Evolutionary conservation across 2,888 invertebrate genomes (phyloP), one percentile per base, ranked within the genome.

Genomic region (Ectemnius lituratus): DNA sequence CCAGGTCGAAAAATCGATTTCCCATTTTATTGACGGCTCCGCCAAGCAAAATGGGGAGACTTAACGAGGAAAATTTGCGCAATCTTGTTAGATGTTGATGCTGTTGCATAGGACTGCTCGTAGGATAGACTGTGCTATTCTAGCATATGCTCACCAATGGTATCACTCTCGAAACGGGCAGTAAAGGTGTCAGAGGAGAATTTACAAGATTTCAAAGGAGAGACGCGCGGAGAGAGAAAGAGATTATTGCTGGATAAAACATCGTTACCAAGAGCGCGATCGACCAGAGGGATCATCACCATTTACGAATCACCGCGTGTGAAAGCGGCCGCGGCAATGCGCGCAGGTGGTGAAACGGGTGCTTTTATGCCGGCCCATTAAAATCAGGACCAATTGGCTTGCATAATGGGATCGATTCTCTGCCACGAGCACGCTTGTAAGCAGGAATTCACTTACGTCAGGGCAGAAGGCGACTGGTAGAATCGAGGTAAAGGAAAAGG

Each of bases 331-430:
- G 67, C 60, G 65, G 66, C 60, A 62, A 16, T 20, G 71, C 37
- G 37, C 37, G 37, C 79, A 81, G 81, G 81, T 81, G 82, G 75
- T 64, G 79, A 81, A 79, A 81, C 79, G 79, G 68, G 67, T 73
- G 68, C 78, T 79, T 82, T 82, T 78, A 78, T 75, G 72, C 58
- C 62, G 75, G 52, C 47, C 75, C 80, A 79, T 81, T 81, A 81
- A 81, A 80, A 81, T 82, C 75, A 60, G 67, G 49, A 67, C 61
- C 80, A 78, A 80, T 78, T 76, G 64, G 57, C 63, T 61, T 76
- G 78, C 66, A 74, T 76, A 76, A 81, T 77, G 74, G 71, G 66
- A 74, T 79, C 73, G 78, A 79, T 82, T 82, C 72, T 71, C 78
- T 4, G 37, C 37, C 8, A 71, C 64, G 70, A 67, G 56, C 73